Percentiles rank a stretch among this genome's conserved stretches.
Conservation (phyloP, 2,888 invertebrate species). For the Dendrolimus houi region DNA sequence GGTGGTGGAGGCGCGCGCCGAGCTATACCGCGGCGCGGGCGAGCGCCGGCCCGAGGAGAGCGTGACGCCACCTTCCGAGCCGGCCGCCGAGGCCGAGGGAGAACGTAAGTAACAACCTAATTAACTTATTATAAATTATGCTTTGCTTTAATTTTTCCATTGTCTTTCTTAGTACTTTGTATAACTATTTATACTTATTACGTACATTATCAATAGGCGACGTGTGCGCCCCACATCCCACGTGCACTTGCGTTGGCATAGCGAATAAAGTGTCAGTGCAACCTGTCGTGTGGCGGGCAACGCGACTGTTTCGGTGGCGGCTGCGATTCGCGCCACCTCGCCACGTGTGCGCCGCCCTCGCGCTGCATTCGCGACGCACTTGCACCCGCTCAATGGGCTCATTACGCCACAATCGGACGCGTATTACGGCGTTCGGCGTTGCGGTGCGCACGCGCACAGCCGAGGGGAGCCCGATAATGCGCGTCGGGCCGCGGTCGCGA, state of each 20-base stretch:
- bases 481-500: constrained; percentile 35
- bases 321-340: constrained; percentile 32
- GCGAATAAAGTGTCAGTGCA: constrained; percentile 11
- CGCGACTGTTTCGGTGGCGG: constrained; percentile 14
- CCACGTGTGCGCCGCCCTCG: constrained; percentile 31
- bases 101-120: constrained; percentile 17
- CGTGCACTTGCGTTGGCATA: constrained; percentile 1
- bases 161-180: too few species aligned
- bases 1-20: constrained; percentile 85
- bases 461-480: constrained; percentile 24
- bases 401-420: constrained; percentile 19
- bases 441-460: neutral
- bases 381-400: constrained; percentile 26
- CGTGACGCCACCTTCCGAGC: constrained; percentile 12
- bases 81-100: constrained; percentile 25
- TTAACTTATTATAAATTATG: too few species aligned
- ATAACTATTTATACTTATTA: too few species aligned
- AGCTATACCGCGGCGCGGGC: constrained; percentile 71
- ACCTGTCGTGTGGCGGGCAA: constrained; percentile 8
- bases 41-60: constrained; percentile 21
- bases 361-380: constrained; percentile 16
- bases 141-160: too few species aligned
- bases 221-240: too few species aligned
- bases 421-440: neutral
- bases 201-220: neutral